Evolutionary conservation across 1,140 invertebrate genomes (phyloP).

Genomic region (Zaprionus tsacasi): DNA sequence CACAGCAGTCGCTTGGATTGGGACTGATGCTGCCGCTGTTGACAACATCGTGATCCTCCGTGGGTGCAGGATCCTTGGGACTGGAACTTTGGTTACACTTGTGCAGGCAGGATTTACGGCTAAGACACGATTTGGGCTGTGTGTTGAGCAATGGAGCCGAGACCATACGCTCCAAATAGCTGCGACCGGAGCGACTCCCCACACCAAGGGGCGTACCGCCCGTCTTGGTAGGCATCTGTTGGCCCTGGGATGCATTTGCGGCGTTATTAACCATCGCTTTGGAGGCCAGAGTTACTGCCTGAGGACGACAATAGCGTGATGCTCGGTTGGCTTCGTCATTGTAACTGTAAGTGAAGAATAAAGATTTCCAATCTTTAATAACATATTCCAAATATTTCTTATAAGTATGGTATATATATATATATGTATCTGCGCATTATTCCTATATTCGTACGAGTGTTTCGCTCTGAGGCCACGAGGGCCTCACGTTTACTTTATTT

Average conservation of each 20-base stretch:
- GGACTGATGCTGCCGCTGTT: conserved; percentile 36
- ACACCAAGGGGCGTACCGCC: conserved; percentile 62
- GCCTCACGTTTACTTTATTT: conserved; percentile 41
- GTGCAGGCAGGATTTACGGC: conserved; percentile 79
- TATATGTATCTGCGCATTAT: conserved; percentile 42
- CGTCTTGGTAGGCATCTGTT: conserved; percentile 55
- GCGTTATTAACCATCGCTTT: conserved; percentile 83
- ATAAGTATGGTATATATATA: not conserved
- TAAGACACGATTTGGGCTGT: conserved; percentile 79
- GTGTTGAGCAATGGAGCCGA: conserved; percentile 65
- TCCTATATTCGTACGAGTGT: conserved; percentile 27
- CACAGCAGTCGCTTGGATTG: conserved; percentile 37
- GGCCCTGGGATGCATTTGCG: conserved; percentile 54
- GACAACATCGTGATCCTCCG: conserved; percentile 37
- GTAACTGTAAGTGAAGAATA: conserved; percentile 60
- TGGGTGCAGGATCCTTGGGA: conserved; percentile 38
- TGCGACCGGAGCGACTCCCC: conserved; percentile 68
- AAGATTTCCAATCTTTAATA: conserved; percentile 7
- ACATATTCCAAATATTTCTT: conserved; percentile 12
- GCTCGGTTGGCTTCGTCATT: conserved; percentile 79
- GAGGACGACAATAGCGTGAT: conserved; percentile 79
- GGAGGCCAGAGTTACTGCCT: conserved; percentile 79
- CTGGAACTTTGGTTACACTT: conserved; percentile 51
- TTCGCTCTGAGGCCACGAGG: conserved; percentile 12
- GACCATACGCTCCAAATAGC: conserved; percentile 76